phyloP scores from a whole-genome alignment of 1,140 invertebrate species.

The Whitmania pigra region DNA sequence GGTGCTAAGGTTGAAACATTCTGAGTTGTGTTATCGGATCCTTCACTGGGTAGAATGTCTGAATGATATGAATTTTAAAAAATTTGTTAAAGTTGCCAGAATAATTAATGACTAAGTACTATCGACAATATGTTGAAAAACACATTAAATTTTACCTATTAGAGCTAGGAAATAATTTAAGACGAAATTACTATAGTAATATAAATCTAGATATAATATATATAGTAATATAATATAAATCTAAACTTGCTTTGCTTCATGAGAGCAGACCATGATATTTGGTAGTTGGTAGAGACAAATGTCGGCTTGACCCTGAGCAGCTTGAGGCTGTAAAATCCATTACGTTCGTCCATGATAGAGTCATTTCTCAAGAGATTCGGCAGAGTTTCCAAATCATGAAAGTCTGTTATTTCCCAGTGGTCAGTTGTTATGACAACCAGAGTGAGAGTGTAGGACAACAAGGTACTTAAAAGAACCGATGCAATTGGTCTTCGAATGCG shows the following conservation, averaged over 20 bases:
- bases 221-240: too few species aligned
- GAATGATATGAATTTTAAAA: not conserved
- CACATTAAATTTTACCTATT: too few species aligned
- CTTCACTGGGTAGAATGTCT: not conserved
- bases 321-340: constrained; percentile 11
- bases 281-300: not conserved
- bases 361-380: constrained; percentile 7
- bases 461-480: not conserved
- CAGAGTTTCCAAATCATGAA: not conserved
- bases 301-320: not conserved
- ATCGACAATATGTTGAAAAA: too few species aligned
- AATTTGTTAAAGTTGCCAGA: too few species aligned
- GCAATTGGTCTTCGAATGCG: constrained; percentile 2
- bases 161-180: too few species aligned
- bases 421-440: constrained; percentile 9
- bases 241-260: too few species aligned
- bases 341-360: not conserved
- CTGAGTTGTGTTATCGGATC: not conserved
- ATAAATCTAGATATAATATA: too few species aligned
- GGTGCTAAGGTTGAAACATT: not conserved
- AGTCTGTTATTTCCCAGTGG: constrained; percentile 2
- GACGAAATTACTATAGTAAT: too few species aligned
- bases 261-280: too few species aligned
- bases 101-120: too few species aligned
- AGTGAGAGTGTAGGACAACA: not conserved